These are phyloP conservation scores for Siderastrea siderea DNA, from an alignment of 92 coral and sea anemone species.

Conservation along the genomic window DNA sequence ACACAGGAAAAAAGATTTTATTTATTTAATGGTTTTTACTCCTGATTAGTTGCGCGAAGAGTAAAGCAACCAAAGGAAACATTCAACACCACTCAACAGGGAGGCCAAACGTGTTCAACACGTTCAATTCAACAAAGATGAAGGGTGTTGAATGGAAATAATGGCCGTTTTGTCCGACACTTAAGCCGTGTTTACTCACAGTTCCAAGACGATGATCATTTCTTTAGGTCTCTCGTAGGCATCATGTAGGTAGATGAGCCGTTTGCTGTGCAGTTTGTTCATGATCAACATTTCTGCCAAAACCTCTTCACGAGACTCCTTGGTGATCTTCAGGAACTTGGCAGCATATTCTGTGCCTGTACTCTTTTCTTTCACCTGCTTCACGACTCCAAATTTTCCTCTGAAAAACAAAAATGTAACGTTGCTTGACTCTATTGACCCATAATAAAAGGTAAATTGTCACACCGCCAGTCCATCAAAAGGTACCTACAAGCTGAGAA, in stretches of 20 bases:
- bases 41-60: too few relatives aligned
- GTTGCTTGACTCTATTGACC: too few relatives aligned
- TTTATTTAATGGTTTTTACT: too few relatives aligned
- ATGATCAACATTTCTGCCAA: slow-evolving; percentile 95
- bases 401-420: not conserved
- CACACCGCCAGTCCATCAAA: too few relatives aligned
- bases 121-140: too few relatives aligned
- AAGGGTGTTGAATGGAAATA: too few relatives aligned
- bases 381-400: slow-evolving; percentile 94
- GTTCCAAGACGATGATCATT: slow-evolving; percentile 93
- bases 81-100: too few relatives aligned
- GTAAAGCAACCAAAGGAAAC: too few relatives aligned
- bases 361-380: slow-evolving; percentile 90
- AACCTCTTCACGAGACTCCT: slow-evolving; percentile 95
- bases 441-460: too few relatives aligned
- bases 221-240: slow-evolving; percentile 97
- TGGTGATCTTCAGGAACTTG: slow-evolving; percentile 90
- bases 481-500: too few relatives aligned
- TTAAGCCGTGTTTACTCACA: slow-evolving; percentile 70
- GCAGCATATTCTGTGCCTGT: slow-evolving; percentile 93
- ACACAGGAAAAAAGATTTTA: too few relatives aligned
- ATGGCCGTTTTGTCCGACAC: not conserved
- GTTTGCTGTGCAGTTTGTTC: slow-evolving; percentile 93
- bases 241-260: slow-evolving; percentile 93
- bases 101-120: too few relatives aligned